Base-by-base conservation (phyloP, 2,113 vertebrate species). In the Pogona vitticeps region DNA sequence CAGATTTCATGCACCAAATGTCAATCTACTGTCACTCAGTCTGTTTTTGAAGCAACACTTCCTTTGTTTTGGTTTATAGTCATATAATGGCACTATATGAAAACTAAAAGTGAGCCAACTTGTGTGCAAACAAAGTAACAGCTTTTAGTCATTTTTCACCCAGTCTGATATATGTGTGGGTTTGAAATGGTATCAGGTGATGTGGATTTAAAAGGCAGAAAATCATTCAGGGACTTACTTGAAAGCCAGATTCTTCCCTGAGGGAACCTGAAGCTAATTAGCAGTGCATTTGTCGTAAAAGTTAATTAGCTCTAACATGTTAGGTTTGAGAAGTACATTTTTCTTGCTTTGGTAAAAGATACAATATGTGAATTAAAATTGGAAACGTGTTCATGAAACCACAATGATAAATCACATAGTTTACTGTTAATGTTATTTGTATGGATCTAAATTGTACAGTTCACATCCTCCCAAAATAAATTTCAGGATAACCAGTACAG, bases 201-300 rank as follows among this genome's bases (percentile, higher is more conserved):
- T 81, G 91, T 87, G 83, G 58, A 86, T 88, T 85, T 42, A 84
- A 65, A 92, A 88, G 76, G 82, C 58, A 85, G 84, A 91, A 92
- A 92, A 91, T 1, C 3, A 40, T 2, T 81, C 88, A 42, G 68
- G 10, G 9, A n/a, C n/a, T n/a, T n/a, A 84, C 80, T 20, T 82
- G 56, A 63, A n/a, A 9, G 77, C 77, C 75, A 84, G 59, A 80
- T 26, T 36, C 36, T 85, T 90, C 92, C 80, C 82, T 65, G 1
- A 14, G 82, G 78, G 90, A 91, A 90, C 46, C 0, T 83, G 75
- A 88, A 86, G 83, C 83, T 83, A 92, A 94, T n/a, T n/a, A n/a
- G n/a, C n/a, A n/a, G n/a, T n/a, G n/a, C n/a, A n/a, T n/a, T n/a
- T n/a, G n/a, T n/a, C n/a, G n/a, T n/a, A n/a, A n/a, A n/a, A n/a